Evolutionary conservation across 2,888 invertebrate genomes (phyloP), one percentile per base, ranked within the genome.

Genomic region (Thyatira batis): DNA sequence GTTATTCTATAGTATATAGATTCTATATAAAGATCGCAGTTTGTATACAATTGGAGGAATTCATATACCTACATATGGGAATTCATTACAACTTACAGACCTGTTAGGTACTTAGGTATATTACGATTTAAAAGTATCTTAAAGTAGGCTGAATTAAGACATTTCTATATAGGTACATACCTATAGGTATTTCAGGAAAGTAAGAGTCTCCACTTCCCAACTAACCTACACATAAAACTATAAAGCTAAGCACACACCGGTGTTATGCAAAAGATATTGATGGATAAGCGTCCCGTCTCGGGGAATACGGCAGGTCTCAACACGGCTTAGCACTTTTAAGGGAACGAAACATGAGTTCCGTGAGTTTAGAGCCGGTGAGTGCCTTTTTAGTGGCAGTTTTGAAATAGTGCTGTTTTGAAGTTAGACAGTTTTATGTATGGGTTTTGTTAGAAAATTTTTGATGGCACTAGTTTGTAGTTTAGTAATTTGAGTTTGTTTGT

Each of bases 251-350:
- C 13, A 20, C 28, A 48, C 27, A 48, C 48, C 2, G 46, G 62
- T 70, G 68, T 73, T 89, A 92, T 92, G 91, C 90, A 90, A 90
- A 89, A 85, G 68, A 67, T 69, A 92, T 92, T 92, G 92, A 92
- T 91, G 92, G 92, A 92, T 92, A 89, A 83, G 85, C 73, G 78
- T 58, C 73, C 74, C 80, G 74, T 80, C 85, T 83, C 79, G 63
- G 87, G 92, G 92, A 92, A 89, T 89, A 82, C 67, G 39, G 45
- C 57, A n/a, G 78, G 88, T 87, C 92, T 79, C 92, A 61, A 92
- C 92, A 92, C 86, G 92, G 82, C 89, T 90, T 90, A 87, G 91
- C 92, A 92, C 92, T 92, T 87, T 89, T 84, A 84, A 84, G 83
- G 82, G 79, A 76, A 76, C 73, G 66, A 39, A 39, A 39, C 39